Evolutionary conservation across 2,113 vertebrate genomes (phyloP), one percentile per base, ranked within the genome.

Genomic region (Phylloscopus trochiloides): DNA sequence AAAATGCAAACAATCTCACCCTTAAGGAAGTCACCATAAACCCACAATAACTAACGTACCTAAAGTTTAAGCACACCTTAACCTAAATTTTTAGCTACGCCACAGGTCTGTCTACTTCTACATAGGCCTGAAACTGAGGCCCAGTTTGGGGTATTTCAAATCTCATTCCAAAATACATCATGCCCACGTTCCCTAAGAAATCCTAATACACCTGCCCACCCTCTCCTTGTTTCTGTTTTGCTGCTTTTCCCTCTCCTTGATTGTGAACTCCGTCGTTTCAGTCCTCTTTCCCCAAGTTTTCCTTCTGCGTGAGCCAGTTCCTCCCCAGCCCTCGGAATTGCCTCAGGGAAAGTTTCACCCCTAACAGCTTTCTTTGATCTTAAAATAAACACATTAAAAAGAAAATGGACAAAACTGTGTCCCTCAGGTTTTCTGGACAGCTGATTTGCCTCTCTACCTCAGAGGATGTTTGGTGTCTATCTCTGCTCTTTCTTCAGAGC

Each of bases 271-370:
- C n/a, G 29, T 12, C 24, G 4, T 42, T 34, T 40, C 45, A 32
- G 6, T 10, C 14, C 31, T 42, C 18, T 51, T 42, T 6, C 36
- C 36, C 19, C 45, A 15, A 7, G 5, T 19, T 34, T 42, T 42
- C 36, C 14, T 34, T 34, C 55, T 13, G 31, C 42, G 36, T 18
- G n/a, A 26, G 21, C 28, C 51, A 6, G 8, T 7, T 51, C 45
- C 19, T 24, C 15, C 11, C 24, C 29, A 58, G 24, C 14, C 3
- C 65, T 34, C 1, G 0, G 28, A 38, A 55, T 1, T 36, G 3
- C 61, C 50, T 32, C 22, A 29, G 31, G 34, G 29, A 3, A 50
- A 31, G 7, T 42, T 81, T 59, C 3, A 11, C 50, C 52, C 29
- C 43, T 12, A 6, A 15, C 4, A 70, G 15, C 24, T 58, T 82